Percentiles rank a stretch among this genome's conserved stretches.
phyloP scores from a whole-genome alignment of 2,797 vertebrate species.

The Paramormyrops hopkinsi region DNA sequence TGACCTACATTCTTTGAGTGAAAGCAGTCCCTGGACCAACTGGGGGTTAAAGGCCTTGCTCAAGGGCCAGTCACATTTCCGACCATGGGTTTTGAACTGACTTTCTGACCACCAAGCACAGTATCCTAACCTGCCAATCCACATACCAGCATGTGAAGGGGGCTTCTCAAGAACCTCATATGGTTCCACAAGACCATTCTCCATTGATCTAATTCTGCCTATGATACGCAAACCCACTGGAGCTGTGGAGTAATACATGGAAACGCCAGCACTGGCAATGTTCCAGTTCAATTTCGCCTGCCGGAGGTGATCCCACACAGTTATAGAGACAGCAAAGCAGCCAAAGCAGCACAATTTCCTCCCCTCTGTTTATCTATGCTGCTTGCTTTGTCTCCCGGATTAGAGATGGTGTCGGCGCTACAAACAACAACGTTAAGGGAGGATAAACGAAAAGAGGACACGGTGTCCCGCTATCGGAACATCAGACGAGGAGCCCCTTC shows the following conservation, averaged over 20 bases:
- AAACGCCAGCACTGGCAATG: neutral
- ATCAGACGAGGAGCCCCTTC: conserved; percentile 22
- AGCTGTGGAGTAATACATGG: neutral
- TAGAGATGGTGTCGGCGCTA: neutral
- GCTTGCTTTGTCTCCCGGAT: neutral
- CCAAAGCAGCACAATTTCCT: neutral
- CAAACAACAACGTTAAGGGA: neutral
- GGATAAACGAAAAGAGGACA: conserved; percentile 18
- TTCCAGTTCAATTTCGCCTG: neutral
- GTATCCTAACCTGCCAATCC: neutral
- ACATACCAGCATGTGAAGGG: neutral
- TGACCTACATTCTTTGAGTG: neutral
- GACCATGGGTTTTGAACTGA: neutral
- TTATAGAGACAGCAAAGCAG: neutral
- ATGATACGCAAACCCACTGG: neutral
- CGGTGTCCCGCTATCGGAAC: conserved; percentile 32
- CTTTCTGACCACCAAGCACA: neutral
- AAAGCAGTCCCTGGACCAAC: neutral
- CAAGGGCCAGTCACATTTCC: neutral
- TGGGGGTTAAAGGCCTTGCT: neutral
- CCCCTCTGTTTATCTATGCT: neutral
- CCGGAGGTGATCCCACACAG: neutral
- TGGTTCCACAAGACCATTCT: neutral
- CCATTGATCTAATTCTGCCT: neutral
- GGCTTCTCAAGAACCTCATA: neutral